Evolutionary conservation across 2,888 invertebrate genomes (phyloP).

Genomic region (Amphipyra tragopoginis): DNA sequence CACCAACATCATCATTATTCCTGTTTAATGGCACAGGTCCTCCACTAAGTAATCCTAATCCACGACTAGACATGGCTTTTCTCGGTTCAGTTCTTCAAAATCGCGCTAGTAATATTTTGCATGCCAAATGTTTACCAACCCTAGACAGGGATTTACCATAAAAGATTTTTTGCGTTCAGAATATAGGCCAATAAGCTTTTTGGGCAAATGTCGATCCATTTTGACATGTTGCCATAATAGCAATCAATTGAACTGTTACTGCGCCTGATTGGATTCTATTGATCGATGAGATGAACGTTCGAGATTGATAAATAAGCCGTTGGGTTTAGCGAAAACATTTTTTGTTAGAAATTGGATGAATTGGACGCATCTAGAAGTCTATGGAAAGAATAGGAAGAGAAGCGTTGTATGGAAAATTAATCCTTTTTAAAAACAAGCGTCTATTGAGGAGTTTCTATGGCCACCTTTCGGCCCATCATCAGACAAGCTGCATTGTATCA

Average conservation of each 20-base stretch:
- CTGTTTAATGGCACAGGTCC: too few species aligned
- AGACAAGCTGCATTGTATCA: too few species aligned
- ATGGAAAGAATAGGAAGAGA: too few species aligned
- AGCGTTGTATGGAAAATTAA: too few species aligned
- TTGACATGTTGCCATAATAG: constrained; percentile 29
- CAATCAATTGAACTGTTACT: constrained; percentile 37
- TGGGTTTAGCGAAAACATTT: constrained; percentile 1
- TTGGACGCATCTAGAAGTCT: neutral
- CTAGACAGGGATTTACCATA: constrained; percentile 26
- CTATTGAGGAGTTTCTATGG: too few species aligned
- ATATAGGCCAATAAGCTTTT: constrained; percentile 34
- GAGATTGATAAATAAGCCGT: constrained; percentile 17
- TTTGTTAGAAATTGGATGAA: neutral
- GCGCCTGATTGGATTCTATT: constrained; percentile 38
- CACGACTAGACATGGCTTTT: too few species aligned
- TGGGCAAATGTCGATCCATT: constrained; percentile 21
- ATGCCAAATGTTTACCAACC: constrained; percentile 16
- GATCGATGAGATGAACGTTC: constrained; percentile 24
- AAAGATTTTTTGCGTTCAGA: constrained; percentile 33
- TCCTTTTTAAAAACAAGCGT: too few species aligned
- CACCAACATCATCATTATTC: too few species aligned
- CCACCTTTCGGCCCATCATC: too few species aligned
- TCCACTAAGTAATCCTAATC: too few species aligned
- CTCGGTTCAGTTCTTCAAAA: too few species aligned
- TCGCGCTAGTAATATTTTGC: too few species aligned